phyloP scores from a whole-genome alignment of 2,888 invertebrate species.

The Anthoptus insignis region DNA sequence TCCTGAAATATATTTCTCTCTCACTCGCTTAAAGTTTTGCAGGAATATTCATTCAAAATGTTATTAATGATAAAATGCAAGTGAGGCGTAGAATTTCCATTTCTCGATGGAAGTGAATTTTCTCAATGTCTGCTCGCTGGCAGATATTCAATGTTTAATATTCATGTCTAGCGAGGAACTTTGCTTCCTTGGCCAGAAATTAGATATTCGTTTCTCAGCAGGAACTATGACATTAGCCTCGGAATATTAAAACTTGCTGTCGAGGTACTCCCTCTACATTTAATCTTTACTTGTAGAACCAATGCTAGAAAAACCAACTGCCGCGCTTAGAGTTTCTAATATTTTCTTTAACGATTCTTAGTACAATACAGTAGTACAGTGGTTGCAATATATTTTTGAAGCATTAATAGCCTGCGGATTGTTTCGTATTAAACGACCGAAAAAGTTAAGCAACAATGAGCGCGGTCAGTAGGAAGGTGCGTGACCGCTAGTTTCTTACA shows the following conservation, averaged over 20 bases:
- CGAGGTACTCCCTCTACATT: background rate
- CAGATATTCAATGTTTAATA: conserved; percentile 77
- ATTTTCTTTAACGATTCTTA: too few relatives aligned
- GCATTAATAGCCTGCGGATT: too few relatives aligned
- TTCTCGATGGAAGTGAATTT: conserved; percentile 71
- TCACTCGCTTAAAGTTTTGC: too few relatives aligned
- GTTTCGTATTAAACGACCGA: too few relatives aligned
- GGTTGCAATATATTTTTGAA: too few relatives aligned
- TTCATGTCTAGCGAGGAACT: conserved; percentile 71
- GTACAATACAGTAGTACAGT: too few relatives aligned
- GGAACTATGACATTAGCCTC: conserved; percentile 59
- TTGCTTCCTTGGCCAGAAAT: conserved; percentile 71
- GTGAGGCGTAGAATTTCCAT: conserved; percentile 74
- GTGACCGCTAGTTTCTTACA: too few relatives aligned
- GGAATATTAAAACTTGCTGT: conserved; percentile 49
- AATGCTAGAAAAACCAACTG: conserved; percentile 1
- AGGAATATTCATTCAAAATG: conserved; percentile 66
- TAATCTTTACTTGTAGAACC: background rate
- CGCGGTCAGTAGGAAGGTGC: too few relatives aligned
- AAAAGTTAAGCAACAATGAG: too few relatives aligned
- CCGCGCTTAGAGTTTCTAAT: too few relatives aligned
- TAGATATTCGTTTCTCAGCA: conserved; percentile 70
- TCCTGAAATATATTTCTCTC: too few relatives aligned
- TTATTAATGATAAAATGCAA: conserved; percentile 76
- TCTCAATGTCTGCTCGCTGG: conserved; percentile 72